A percentile compares a stretch with the other conserved stretches of the same genome.
Evolutionary conservation across 2,888 invertebrate species (phyloP).

Genomic region (Tenthredo scrophulariae): DNA sequence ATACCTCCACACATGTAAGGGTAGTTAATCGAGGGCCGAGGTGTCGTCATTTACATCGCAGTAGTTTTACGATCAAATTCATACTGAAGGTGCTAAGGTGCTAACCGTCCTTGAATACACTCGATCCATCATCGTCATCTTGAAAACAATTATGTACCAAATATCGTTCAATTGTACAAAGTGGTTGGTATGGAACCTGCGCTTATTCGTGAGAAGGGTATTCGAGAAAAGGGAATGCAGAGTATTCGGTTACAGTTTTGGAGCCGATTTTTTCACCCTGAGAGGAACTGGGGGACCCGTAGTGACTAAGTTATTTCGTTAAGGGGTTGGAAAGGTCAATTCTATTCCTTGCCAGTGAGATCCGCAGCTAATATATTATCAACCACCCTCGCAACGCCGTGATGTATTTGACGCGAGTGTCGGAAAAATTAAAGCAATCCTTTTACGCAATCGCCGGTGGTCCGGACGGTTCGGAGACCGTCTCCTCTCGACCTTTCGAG

Average conservation of each 20-base stretch:
- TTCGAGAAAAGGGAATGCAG: not conserved
- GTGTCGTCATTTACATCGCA: not conserved
- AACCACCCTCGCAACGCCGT: slow-evolving; percentile 59
- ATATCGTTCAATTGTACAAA: not conserved
- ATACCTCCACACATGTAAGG: not conserved
- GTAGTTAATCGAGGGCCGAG: not conserved
- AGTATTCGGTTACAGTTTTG: not conserved
- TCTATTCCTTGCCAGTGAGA: not conserved
- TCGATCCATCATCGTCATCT: not conserved
- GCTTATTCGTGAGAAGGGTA: not conserved
- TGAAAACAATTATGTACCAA: not conserved
- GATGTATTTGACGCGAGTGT: slow-evolving; percentile 75
- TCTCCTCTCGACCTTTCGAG: slow-evolving; percentile 54
- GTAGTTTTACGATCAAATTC: not conserved
- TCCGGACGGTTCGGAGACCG: slow-evolving; percentile 70
- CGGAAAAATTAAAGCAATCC: slow-evolving; percentile 77
- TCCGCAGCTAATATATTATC: slow-evolving; percentile 71
- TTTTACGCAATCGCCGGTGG: slow-evolving; percentile 72
- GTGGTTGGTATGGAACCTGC: not conserved
- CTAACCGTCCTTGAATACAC: not conserved
- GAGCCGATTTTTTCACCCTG: not conserved
- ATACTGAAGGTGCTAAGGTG: not conserved
- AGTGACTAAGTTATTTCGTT: not conserved
- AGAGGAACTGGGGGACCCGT: not conserved
- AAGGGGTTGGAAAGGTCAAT: slow-evolving; percentile 6